Evolutionary conservation across 1,140 invertebrate genomes (phyloP), one percentile per base, ranked within the genome.

Genomic region (Cepaea nemoralis): DNA sequence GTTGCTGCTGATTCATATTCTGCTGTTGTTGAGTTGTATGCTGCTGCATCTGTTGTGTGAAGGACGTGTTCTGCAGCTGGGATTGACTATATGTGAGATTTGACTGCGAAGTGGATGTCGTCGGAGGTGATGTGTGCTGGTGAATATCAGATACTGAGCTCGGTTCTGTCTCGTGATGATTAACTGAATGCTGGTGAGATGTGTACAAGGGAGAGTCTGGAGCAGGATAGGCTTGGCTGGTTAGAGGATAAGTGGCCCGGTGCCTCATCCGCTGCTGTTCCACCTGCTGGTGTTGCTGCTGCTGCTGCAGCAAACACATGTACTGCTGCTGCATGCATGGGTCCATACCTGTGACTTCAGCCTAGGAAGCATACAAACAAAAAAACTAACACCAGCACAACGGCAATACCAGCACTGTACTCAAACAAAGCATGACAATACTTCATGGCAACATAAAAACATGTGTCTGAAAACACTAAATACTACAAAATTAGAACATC

Each of bases 281-380:
- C 22, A 74, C 45, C 39, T 81, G 79, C 39, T 66, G 80, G 22
- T 37, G 80, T 27, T 74, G 80, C n/a, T 81, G 87, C 55, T 87
- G 86, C 40, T n/a, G n/a, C n/a, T n/a, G n/a, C n/a, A n/a, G n/a
- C n/a, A 84, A 80, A 67, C 80, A 73, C 69, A 85, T 81, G 73
- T 87, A 81, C 77, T 87, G 86, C 81, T 87, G 87, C 70, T 78
- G 86, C 78, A 88, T 85, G 77, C 86, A 83, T 37, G 88, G 84
- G 83, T 87, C 88, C 79, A 84, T 50, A 85, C 80, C 78, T 59
- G 78, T 45, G 67, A 80, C 39, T 45, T n/a, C 66, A 77, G 83
- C 87, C 88, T 89, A 87, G 71, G 87, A 83, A 81, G n/a, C n/a
- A n/a, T 74, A 84, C 40, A 79, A 70, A 59, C 67, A 81, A 70